A percentile compares a stretch with the other conserved stretches of the same genome.
phyloP scores from a whole-genome alignment of 2,888 invertebrate species.

The Drosophila suboccidentalis region DNA sequence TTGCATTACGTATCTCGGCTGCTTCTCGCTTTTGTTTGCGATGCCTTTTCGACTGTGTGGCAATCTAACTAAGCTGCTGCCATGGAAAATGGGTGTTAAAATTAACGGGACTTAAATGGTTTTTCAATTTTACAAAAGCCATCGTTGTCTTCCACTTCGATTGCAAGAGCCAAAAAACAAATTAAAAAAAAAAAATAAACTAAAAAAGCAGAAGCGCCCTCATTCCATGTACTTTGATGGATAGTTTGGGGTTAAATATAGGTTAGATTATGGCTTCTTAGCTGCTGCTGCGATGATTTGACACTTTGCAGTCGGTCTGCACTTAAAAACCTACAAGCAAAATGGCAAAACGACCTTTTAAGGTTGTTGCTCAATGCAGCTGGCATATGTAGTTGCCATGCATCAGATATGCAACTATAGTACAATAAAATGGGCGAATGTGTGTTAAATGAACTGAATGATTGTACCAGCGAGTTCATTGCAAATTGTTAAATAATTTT shows the following conservation, averaged over 20 bases:
- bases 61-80: conserved; percentile 63
- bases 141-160: conserved; percentile 44
- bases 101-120: conserved; percentile 77
- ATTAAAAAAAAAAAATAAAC: conserved; percentile 24
- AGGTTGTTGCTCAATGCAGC: conserved; percentile 71
- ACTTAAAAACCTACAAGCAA: conserved; percentile 37
- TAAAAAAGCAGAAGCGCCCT: conserved; percentile 45
- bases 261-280: conserved; percentile 73
- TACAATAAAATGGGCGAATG: conserved; percentile 10
- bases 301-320: conserved; percentile 58
- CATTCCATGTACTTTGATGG: conserved; percentile 71
- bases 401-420: conserved; percentile 25
- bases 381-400: conserved; percentile 19
- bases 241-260: conserved; percentile 82
- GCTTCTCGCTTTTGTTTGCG: conserved; percentile 76
- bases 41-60: conserved; percentile 43
- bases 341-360: conserved; percentile 74
- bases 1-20: conserved; percentile 77
- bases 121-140: conserved; percentile 76
- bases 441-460: conserved; percentile 41
- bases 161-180: conserved; percentile 51
- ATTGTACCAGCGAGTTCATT: conserved; percentile 36
- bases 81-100: conserved; percentile 79
- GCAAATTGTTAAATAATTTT: conserved; percentile 44
- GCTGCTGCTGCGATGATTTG: conserved; percentile 67